Evolutionary conservation across 2,113 vertebrate genomes (phyloP).

Genomic region (Zapus hudsonius): DNA sequence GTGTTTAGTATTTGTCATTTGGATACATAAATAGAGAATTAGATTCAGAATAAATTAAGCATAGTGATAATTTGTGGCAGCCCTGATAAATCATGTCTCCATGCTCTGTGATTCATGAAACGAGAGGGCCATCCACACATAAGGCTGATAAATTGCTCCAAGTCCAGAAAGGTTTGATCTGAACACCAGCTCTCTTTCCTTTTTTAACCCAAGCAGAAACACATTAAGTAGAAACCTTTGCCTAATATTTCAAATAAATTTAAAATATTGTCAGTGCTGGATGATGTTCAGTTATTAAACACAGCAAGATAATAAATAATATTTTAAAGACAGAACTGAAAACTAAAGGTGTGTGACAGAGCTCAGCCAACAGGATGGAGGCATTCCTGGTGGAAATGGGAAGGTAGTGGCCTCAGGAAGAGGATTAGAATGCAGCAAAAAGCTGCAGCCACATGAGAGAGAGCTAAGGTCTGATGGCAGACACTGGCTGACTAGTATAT

Average conservation of each 20-base stretch:
- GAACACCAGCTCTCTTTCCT: background rate
- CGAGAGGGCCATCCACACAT: conserved; percentile 44
- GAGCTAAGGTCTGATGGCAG: too few species aligned
- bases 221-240: conserved; percentile 22
- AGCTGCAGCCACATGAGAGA: background rate
- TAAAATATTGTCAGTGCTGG: background rate
- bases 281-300: conserved; percentile 13
- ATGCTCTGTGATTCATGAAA: conserved; percentile 57
- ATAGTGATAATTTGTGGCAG: conserved; percentile 61
- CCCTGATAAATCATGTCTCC: conserved; percentile 66
- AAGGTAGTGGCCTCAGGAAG: background rate
- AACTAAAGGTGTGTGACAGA: background rate
- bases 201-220: background rate
- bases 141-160: conserved; percentile 60
- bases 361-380: background rate
- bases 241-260: conserved; percentile 53
- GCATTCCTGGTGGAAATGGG: background rate
- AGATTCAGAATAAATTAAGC: conserved; percentile 74
- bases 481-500: too few species aligned
- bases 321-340: conserved; percentile 19
- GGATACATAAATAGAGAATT: conserved; percentile 66
- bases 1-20: conserved; percentile 73
- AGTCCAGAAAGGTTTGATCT: conserved; percentile 39
- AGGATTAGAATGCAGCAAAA: background rate
- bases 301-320: conserved; percentile 6